phyloP scores from a whole-genome alignment of 2,888 invertebrate species.

The Criorhina ranunculi region DNA sequence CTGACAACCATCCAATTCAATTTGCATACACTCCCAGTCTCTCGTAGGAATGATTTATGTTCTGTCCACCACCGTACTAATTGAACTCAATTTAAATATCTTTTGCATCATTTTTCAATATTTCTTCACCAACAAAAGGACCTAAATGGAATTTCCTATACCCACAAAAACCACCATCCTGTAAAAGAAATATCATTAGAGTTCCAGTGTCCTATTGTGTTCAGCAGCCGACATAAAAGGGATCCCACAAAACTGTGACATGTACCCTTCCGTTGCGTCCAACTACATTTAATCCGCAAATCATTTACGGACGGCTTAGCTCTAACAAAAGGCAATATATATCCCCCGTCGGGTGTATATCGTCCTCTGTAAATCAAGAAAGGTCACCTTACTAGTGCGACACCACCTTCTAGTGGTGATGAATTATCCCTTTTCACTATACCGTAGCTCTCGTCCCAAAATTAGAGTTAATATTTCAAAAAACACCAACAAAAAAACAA shows the following conservation, averaged over 20 bases:
- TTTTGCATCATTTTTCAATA: conserved; percentile 32
- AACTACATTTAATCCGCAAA: conserved; percentile 22
- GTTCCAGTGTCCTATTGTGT: conserved; percentile 1
- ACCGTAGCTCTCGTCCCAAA: conserved; percentile 8
- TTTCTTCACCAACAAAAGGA: neutral
- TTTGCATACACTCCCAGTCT: neutral
- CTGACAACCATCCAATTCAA: neutral
- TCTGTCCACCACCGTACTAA: conserved; percentile 2
- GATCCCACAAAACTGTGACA: conserved; percentile 30
- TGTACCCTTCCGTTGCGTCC: neutral
- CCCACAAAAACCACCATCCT: neutral
- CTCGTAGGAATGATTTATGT: neutral
- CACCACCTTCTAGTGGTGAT: conserved; percentile 6
- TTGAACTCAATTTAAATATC: conserved; percentile 35
- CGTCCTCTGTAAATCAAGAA: conserved; percentile 1
- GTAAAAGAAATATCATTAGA: neutral
- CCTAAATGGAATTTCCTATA: conserved; percentile 6
- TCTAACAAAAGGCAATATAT: conserved; percentile 28
- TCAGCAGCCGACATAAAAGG: conserved; percentile 9
- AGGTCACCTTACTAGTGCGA: conserved; percentile 11
- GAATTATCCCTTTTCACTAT: conserved; percentile 12
- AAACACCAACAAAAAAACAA: neutral
- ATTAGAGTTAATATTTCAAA: conserved; percentile 43
- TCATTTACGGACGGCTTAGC: conserved; percentile 28
- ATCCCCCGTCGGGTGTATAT: conserved; percentile 1